Percentiles rank a stretch among this genome's conserved stretches.
Evolutionary conservation across 2,888 invertebrate genomes (phyloP).

Genomic region (Andrena bucephala): DNA sequence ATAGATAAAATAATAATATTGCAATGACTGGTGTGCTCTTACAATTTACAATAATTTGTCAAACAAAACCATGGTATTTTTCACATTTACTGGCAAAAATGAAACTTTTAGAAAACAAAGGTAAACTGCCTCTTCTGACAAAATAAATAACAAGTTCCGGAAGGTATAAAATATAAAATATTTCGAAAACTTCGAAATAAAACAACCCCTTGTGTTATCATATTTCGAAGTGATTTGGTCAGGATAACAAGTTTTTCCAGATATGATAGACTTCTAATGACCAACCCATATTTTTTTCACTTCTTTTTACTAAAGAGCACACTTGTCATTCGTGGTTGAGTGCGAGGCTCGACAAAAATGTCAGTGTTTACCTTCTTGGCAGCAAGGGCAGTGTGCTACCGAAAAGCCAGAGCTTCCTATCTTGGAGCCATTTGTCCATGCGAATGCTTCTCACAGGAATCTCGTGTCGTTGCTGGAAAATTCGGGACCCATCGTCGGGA

Average conservation of each 20-base stretch:
- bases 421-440: slow-evolving; percentile 98
- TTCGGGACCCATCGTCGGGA: slow-evolving; percentile 38
- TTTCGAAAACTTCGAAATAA: neutral
- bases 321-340: neutral
- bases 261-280: neutral
- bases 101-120: neutral
- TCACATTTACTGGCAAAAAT: neutral
- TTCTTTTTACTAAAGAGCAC: neutral
- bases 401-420: slow-evolving; percentile 95
- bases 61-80: neutral
- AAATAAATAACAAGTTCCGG: too few species aligned
- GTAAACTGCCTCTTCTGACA: neutral
- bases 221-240: neutral
- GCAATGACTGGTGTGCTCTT: neutral
- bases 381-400: slow-evolving; percentile 94
- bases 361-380: slow-evolving; percentile 90
- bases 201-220: neutral
- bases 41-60: neutral
- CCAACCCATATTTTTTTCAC: too few species aligned
- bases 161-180: neutral
- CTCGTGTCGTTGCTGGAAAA: slow-evolving; percentile 22
- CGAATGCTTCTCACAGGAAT: slow-evolving; percentile 77
- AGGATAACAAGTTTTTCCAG: neutral
- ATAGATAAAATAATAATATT: neutral
- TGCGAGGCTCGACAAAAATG: neutral